Evolutionary conservation across 2,113 vertebrate species (phyloP), one percentile per base, ranked within the genome.

Genomic region (Nesoenas mayeri): DNA sequence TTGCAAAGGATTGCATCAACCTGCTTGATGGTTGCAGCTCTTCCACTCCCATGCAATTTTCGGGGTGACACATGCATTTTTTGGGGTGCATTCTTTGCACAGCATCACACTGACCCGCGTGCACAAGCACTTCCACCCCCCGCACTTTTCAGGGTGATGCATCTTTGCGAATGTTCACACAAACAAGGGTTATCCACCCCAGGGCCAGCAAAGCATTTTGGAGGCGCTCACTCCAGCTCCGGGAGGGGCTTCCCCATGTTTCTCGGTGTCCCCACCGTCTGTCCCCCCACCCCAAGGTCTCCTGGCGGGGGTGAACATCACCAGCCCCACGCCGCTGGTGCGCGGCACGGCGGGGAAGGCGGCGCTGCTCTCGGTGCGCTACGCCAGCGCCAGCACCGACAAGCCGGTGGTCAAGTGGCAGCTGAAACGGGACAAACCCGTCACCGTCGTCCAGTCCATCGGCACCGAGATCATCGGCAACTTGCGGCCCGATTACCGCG

Each of bases 371-470:
- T 99, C 99, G 0, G 99, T 99, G 70, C 98, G 97, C 71, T 99
- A 99, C 88, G 98, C 97, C 89, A 99, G 99, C 77, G 98, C 98
- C 95, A 99, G 99, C 86, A 89, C 95, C 0, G 99, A 99, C 97
- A 98, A 97, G 34, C 99, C 99, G 0, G 99, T 99, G 92, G 98
- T 99, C 91, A 99, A 99, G 97, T 99, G 99, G 99, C 99, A 99
- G 95, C 98, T 99, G 79, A 98, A 98, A 96, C 91, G 98, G 24
- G 99, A 99, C 95, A 99, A 99, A 61, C 98, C 98, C 0, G 96
- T 99, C 95, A 99, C 99, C 0, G 98, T 99, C 8, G 99, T 99
- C 51, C 99, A 99, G 95, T 99, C 99, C 57, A 99, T 99, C 0
- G 99, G 99, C 85, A 99, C 99, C 0, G 98, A 99, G 92, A 99